Conservation (phyloP, 92 coral and sea anemone species). For the Siderastrea radians region DNA sequence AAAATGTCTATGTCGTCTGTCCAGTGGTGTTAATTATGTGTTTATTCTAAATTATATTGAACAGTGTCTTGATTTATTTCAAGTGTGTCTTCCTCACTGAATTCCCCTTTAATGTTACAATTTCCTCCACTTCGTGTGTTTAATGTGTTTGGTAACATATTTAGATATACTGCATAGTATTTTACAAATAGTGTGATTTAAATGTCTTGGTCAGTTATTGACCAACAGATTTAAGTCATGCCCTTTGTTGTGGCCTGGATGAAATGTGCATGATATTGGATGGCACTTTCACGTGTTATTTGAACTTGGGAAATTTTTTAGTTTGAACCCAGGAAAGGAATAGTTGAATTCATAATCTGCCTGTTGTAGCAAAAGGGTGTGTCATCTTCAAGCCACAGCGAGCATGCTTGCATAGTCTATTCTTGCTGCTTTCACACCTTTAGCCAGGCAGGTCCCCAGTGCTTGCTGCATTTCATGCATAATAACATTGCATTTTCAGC, state of each 20-base stretch:
- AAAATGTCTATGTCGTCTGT: constrained; percentile 38
- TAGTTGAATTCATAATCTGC: background rate
- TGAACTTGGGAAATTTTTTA: too few relatives aligned
- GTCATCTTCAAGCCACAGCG: background rate
- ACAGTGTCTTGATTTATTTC: background rate
- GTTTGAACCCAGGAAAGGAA: background rate
- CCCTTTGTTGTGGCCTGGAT: too few relatives aligned
- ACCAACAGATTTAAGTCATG: too few relatives aligned
- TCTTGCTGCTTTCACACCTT: constrained; percentile 32
- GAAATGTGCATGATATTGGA: too few relatives aligned
- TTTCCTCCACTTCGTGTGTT: background rate
- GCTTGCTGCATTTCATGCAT: constrained; percentile 8
- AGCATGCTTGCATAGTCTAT: constrained; percentile 31
- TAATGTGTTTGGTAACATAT: background rate
- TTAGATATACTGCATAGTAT: background rate
- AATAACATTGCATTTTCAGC: constrained; percentile 4
- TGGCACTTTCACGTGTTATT: too few relatives aligned
- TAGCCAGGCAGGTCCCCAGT: background rate
- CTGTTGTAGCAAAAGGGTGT: constrained; percentile 1
- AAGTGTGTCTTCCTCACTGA: too few relatives aligned
- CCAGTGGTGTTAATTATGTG: constrained; percentile 29
- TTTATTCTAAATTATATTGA: background rate
- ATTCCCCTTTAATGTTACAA: background rate
- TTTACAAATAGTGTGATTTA: too few relatives aligned
- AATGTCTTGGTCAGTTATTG: background rate